Base-by-base conservation (phyloP, 2,797 vertebrate genomes). In the Oreochromis mossambicus region DNA sequence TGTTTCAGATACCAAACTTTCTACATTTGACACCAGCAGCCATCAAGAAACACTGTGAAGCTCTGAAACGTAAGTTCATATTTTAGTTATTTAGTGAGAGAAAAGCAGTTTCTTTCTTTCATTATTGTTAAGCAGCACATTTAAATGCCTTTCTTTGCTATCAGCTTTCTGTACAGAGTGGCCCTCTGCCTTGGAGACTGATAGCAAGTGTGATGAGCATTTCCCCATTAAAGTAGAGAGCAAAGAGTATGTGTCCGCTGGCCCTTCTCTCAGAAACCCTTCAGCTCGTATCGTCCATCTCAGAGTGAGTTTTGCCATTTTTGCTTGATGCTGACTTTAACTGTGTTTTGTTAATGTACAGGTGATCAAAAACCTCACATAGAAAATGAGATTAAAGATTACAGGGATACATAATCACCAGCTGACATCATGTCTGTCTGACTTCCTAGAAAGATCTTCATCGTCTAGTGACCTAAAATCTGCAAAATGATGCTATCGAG, bases 121-220 rank as follows among this genome's bases (percentile, higher is more conserved):
- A 2, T 7, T 24, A 7, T 51, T 73, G 7, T 32, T 75, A 3
- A 78, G 13, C 7, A 54, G 19, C 4, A 21, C 10, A 29, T 36
- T 36, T 10, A 43, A 43, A 2, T 24, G 11, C 34, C 4, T 63
- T 48, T 81, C n/a, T 85, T 7, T 83, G 17, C 34, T n/a, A 2
- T 46, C 87, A 99, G 99, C 97, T 4, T 99, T 99, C 95, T 99
- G 98, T 82, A 99, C 97, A 13, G 97, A 97, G 79, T 99, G 98
- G 98, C 99, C 99, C 3, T 92, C 96, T n/a, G 95, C 93, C 41
- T 89, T 99, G 88, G 96, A 97, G 92, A 97, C 95, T 0, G 97
- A 97, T 61, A 95, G 96, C 77, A 97, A 96, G 56, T 98, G 98
- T 87, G 95, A 97, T 63, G 82, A 96, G 87, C 96, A 96, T 92